Evolutionary conservation across 2,797 vertebrate genomes (phyloP).

Genomic region (Scolopax rusticola): DNA sequence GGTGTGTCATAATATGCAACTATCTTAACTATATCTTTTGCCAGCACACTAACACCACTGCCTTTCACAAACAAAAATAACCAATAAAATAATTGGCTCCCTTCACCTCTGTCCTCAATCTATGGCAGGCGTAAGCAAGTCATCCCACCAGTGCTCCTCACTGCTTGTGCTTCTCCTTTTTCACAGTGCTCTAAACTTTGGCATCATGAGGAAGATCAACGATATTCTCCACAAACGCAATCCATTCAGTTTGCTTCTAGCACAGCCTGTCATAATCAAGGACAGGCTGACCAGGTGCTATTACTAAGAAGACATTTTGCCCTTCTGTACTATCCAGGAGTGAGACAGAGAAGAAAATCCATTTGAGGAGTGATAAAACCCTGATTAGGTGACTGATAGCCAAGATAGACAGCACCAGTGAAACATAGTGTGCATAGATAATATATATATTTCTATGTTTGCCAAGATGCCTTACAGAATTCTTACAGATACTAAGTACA

Average conservation of each 20-base stretch:
- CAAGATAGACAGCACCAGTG: background rate
- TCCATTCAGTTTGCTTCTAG: background rate
- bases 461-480: background rate
- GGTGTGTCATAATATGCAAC: background rate
- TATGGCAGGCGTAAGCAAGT: background rate
- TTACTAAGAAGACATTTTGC: background rate
- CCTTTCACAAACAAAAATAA: background rate
- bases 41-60: background rate
- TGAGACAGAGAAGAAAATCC: background rate
- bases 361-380: background rate
- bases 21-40: background rate
- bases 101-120: background rate
- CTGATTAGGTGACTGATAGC: background rate
- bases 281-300: background rate
- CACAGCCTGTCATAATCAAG: background rate
- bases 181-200: background rate
- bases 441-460: background rate
- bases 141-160: background rate
- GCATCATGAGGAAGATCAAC: background rate
- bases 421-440: background rate
- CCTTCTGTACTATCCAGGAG: background rate
- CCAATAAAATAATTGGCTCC: background rate
- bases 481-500: background rate
- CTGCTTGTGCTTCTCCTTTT: background rate
- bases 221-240: background rate